These are phyloP conservation scores for Tenthredo distinguenda DNA, from an alignment of 2,888 invertebrate species.

Conservation along the genomic window DNA sequence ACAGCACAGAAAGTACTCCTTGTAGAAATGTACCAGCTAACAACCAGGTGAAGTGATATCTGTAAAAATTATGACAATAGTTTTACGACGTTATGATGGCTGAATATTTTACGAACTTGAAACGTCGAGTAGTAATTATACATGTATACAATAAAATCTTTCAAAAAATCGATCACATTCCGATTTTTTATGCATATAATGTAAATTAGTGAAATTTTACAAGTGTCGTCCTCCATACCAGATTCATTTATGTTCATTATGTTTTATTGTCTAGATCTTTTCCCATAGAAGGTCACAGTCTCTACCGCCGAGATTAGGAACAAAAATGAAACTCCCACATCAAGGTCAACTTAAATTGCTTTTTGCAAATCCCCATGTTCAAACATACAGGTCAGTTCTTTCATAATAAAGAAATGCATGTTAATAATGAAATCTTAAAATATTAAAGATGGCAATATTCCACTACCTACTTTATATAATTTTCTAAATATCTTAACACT, in stretches of 20 bases:
- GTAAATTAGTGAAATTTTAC: conserved; percentile 3
- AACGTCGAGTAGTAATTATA: background rate
- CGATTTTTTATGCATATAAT: background rate
- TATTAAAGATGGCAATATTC: background rate
- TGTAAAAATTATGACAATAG: background rate
- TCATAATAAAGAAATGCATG: background rate
- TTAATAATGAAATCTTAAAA: background rate
- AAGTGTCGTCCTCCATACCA: conserved; percentile 65
- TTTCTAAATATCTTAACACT: background rate
- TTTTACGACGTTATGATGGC: background rate
- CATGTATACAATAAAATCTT: background rate
- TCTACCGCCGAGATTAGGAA: conserved; percentile 89
- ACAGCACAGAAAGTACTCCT: conserved; percentile 87
- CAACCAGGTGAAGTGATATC: conserved; percentile 69
- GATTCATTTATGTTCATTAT: conserved; percentile 65
- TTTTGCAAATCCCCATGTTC: conserved; percentile 86
- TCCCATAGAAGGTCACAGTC: conserved; percentile 91
- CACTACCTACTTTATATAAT: background rate
- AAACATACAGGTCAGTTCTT: conserved; percentile 77
- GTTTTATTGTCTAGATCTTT: conserved; percentile 75
- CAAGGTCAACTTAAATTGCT: conserved; percentile 87
- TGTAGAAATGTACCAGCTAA: conserved; percentile 79
- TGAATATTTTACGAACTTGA: conserved; percentile 14
- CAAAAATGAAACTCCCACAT: conserved; percentile 90
- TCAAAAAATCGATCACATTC: background rate